Evolutionary conservation across 35 echinoderm and acorn worm genomes (phyloP).

Genomic region (Heliocidaris tuberculata): DNA sequence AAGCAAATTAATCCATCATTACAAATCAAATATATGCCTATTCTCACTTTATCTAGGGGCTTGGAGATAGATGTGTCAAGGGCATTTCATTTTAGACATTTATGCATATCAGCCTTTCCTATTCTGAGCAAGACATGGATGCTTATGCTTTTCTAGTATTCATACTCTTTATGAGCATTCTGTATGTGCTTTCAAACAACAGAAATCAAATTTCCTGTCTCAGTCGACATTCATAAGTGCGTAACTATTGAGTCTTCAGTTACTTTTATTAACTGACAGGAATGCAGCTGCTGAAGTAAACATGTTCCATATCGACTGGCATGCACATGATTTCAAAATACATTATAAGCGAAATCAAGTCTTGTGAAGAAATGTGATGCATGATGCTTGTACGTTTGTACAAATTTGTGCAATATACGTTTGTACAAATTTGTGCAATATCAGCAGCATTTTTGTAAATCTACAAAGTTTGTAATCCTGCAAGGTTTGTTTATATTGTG

Average conservation of each 20-base stretch:
- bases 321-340: neutral
- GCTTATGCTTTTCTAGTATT: neutral
- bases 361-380: neutral
- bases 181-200: neutral
- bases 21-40: no score
- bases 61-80: no score
- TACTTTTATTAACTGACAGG: neutral
- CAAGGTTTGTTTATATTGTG: no score
- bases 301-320: neutral
- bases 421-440: no score
- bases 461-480: no score
- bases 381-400: neutral
- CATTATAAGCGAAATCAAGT: neutral
- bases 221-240: neutral
- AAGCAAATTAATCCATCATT: no score
- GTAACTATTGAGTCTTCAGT: neutral
- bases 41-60: no score
- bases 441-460: no score
- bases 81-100: no score
- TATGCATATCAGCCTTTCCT: no score
- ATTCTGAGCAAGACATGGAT: neutral
- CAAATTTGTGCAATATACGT: no score
- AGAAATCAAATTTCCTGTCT: conserved; percentile 9
- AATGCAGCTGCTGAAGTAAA: conserved; percentile 1
- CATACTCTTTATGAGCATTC: neutral